Percentiles rank a stretch among this genome's conserved stretches.
Conservation (phyloP, 2,888 invertebrate species). For the Patella depressa region DNA sequence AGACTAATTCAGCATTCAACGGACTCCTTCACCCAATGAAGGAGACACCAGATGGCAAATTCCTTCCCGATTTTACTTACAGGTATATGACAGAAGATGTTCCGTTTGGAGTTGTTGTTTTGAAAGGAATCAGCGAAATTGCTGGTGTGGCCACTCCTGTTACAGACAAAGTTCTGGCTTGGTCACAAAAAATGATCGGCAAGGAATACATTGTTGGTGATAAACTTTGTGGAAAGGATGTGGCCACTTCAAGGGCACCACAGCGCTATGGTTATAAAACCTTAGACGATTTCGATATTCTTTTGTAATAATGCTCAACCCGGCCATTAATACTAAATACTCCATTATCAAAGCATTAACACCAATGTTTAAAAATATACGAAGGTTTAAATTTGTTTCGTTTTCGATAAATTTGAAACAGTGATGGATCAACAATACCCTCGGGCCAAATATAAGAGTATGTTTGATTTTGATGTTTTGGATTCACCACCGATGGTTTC, state of each 20-base stretch:
- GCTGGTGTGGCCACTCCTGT: slow-evolving; percentile 52
- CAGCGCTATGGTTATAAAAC: slow-evolving; percentile 53
- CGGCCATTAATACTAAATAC: no score
- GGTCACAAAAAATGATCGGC: slow-evolving; percentile 53
- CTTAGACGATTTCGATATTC: slow-evolving; percentile 37
- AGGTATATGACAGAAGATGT: slow-evolving; percentile 57
- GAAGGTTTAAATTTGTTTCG: no score
- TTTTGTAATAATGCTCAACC: neutral
- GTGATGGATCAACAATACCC: no score
- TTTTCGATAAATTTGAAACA: no score
- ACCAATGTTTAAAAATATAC: no score
- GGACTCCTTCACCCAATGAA: slow-evolving; percentile 55
- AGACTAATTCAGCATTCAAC: slow-evolving; percentile 53
- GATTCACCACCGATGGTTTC: no score
- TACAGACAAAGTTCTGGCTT: slow-evolving; percentile 50
- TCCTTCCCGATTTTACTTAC: slow-evolving; percentile 53
- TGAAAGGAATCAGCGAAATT: slow-evolving; percentile 54
- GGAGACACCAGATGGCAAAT: slow-evolving; percentile 41
- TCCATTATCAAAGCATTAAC: no score
- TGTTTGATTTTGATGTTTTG: no score
- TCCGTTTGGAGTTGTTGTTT: slow-evolving; percentile 55
- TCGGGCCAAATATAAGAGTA: no score
- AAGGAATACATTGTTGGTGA: slow-evolving; percentile 52
- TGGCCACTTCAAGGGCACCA: slow-evolving; percentile 49
- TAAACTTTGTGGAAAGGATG: slow-evolving; percentile 50